Conservation (phyloP, 2,797 vertebrate species). For the Ctenopoma kingsleyae region DNA sequence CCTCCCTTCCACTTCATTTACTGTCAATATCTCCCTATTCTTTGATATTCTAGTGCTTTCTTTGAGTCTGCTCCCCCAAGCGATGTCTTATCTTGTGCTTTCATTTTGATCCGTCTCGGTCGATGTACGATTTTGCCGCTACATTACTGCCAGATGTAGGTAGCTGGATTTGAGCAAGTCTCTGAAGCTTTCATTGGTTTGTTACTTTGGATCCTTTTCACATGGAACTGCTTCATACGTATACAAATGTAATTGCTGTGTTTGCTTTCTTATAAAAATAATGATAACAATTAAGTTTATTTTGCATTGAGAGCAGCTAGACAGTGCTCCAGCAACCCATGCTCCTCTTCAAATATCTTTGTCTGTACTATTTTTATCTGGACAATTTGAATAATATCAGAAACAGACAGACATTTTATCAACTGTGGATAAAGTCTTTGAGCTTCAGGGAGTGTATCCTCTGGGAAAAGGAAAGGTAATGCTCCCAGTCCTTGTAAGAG, state of each 20-base stretch:
- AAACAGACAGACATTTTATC: constrained; percentile 51
- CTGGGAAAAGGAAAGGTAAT: constrained; percentile 44
- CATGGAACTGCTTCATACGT: constrained; percentile 3
- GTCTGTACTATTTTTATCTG: constrained; percentile 19
- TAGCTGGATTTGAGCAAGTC: constrained; percentile 1
- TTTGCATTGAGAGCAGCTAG: neutral
- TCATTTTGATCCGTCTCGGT: constrained; percentile 21
- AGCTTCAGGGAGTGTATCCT: constrained; percentile 38
- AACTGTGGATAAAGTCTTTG: constrained; percentile 38
- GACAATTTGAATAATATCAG: constrained; percentile 28
- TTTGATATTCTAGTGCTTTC: constrained; percentile 38
- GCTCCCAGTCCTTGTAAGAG: constrained; percentile 38
- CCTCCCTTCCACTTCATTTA: constrained; percentile 58
- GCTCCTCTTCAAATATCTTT: constrained; percentile 14
- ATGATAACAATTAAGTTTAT: neutral
- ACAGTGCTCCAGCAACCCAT: neutral
- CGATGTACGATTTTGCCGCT: constrained; percentile 20
- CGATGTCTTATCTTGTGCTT: constrained; percentile 29
- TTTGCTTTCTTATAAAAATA: neutral
- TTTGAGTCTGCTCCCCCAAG: constrained; percentile 34
- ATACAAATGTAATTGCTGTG: neutral
- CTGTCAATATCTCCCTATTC: constrained; percentile 36
- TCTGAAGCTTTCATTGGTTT: neutral
- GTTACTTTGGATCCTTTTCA: constrained; percentile 3
- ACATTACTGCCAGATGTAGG: constrained; percentile 18